These are phyloP conservation scores for Antrozous pallidus DNA, from an alignment of 2,797 vertebrate genomes.

Conservation along the genomic window DNA sequence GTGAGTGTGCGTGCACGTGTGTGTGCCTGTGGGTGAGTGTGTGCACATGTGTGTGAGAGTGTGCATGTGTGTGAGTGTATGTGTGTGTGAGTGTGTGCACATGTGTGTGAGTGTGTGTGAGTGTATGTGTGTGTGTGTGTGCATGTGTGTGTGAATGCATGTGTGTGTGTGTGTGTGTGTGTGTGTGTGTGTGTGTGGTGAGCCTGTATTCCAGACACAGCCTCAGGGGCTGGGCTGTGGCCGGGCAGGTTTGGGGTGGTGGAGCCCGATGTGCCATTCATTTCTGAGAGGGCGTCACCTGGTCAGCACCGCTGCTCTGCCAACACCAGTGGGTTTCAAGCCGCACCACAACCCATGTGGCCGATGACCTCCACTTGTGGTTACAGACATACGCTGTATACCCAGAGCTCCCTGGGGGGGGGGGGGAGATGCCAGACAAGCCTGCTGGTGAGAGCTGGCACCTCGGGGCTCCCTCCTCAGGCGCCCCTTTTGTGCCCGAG, in stretches of 20 bases:
- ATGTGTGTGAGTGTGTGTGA: neutral
- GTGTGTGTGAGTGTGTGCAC: no score
- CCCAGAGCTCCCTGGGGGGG: neutral
- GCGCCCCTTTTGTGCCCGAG: neutral
- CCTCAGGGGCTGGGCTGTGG: neutral
- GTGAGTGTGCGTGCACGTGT: no score
- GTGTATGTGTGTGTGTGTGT: neutral
- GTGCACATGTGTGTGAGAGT: no score
- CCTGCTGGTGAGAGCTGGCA: neutral
- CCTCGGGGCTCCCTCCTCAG: neutral
- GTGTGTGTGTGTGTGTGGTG: neutral
- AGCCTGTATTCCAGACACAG: neutral
- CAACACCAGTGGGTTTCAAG: neutral
- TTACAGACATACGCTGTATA: neutral
- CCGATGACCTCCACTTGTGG: neutral
- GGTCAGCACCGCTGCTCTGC: neutral
- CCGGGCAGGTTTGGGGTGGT: neutral
- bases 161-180: neutral
- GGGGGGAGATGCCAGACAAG: neutral
- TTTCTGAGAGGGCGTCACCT: neutral
- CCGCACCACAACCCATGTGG: rapidly evolving
- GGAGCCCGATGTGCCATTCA: neutral
- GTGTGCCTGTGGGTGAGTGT: no score
- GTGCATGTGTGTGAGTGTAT: no score
- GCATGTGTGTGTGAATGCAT: neutral